phyloP scores from a whole-genome alignment of 2,113 vertebrate species.

The Bufo bufo region DNA sequence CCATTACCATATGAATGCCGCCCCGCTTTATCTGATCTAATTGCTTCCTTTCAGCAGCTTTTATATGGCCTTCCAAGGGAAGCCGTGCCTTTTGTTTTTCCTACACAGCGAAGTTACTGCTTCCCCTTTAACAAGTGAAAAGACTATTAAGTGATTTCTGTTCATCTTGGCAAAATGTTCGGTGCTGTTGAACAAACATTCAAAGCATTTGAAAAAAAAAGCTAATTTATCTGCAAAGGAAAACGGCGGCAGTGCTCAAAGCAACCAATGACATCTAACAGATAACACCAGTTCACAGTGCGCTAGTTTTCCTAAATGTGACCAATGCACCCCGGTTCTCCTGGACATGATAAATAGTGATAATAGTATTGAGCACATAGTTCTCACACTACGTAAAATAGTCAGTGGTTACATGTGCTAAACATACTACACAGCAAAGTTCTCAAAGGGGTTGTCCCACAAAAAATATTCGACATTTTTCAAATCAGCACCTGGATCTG shows the following conservation, averaged over 20 bases:
- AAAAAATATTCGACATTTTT: too few relatives aligned
- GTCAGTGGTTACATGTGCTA: too few relatives aligned
- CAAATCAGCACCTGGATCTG: too few relatives aligned
- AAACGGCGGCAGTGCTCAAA: too few relatives aligned
- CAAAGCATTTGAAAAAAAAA: neutral
- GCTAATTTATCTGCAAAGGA: neutral
- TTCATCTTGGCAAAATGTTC: neutral
- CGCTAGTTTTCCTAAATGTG: too few relatives aligned
- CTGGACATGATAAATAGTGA: too few relatives aligned
- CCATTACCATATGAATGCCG: constrained; percentile 45
- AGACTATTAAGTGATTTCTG: constrained; percentile 13
- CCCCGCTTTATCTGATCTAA: constrained; percentile 36
- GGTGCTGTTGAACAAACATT: neutral
- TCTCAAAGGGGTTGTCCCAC: too few relatives aligned
- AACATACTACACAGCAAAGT: too few relatives aligned
- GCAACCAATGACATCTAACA: neutral
- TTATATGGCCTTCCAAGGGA: constrained; percentile 23
- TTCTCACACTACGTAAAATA: too few relatives aligned
- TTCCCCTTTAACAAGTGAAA: neutral
- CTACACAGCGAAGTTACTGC: constrained; percentile 7
- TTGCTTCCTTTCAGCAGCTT: constrained; percentile 35
- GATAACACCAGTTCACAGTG: too few relatives aligned
- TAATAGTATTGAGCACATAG: too few relatives aligned
- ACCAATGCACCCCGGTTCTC: too few relatives aligned
- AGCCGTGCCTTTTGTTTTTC: constrained; percentile 18